Conservation (phyloP, 2,113 vertebrate species). For the Toxotes jaculatrix region DNA sequence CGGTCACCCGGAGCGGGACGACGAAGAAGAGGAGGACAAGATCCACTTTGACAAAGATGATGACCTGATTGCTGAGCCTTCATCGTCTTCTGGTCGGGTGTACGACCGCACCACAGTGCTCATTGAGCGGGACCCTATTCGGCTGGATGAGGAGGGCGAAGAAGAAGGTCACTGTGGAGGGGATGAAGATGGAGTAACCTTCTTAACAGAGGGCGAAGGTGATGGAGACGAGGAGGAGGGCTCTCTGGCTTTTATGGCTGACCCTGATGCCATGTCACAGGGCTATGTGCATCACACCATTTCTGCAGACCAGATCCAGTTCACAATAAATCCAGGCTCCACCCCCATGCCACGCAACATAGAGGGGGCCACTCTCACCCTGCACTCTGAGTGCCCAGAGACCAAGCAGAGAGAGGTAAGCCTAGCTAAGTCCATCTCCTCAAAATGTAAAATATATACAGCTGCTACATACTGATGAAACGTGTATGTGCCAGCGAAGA, state of each 20-base stretch:
- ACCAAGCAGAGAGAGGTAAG: conserved; percentile 95
- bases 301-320: conserved; percentile 97
- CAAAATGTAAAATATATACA: neutral
- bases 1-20: conserved; percentile 86
- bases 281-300: conserved; percentile 99
- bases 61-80: conserved; percentile 87
- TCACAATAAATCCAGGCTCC: conserved; percentile 98
- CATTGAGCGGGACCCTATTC: conserved; percentile 95
- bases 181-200: conserved; percentile 88
- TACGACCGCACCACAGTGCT: conserved; percentile 98
- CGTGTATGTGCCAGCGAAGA: neutral
- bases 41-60: conserved; percentile 88
- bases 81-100: conserved; percentile 89
- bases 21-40: conserved; percentile 86
- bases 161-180: conserved; percentile 91
- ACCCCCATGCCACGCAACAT: conserved; percentile 99
- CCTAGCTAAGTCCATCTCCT: neutral
- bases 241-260: conserved; percentile 90
- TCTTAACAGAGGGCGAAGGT: conserved; percentile 91
- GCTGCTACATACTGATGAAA: conserved; percentile 9
- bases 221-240: conserved; percentile 90
- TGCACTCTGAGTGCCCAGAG: conserved; percentile 98
- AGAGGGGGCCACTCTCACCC: conserved; percentile 95
- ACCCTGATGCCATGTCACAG: conserved; percentile 96
- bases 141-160: conserved; percentile 88